Base-by-base conservation (phyloP, 2,113 vertebrate species). In the Verasper variegatus region DNA sequence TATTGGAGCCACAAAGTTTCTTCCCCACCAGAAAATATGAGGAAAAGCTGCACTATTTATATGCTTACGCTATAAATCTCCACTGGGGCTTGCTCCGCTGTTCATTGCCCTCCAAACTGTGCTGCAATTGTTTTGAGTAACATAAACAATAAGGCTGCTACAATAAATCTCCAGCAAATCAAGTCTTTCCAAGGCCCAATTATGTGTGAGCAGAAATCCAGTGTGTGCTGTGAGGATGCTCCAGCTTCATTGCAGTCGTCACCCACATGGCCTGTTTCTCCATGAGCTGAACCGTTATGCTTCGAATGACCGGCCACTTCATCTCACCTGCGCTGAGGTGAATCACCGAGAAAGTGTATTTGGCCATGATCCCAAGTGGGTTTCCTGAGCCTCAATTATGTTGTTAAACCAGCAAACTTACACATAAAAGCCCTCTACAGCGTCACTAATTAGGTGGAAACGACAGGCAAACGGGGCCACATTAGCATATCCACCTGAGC, bases 401-500 rank as follows among this genome's bases (percentile, higher is more conserved):
- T 85, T 90, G 83, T 92, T 91, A 89, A 87, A 86, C 83, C 75
- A 20, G 84, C 80, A 90, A 81, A 78, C 83, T 90, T 68, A 68
- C 66, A 81, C 74, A 85, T 87, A 90, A 90, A 89, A 85, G 78
- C 83, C 78, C 74, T 85, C 65, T 35, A 82, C 85, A 86, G 85
- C 45, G 76, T 86, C 82, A 81, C 81, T 93, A 92, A 94, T 93
- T 91, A 91, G 82, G 86, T 26, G 5, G 54, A 77, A 80, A 77
- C 82, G 61, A 68, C 66, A 86, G 61, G 71, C 76, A 81, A 82
- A 61, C 61, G 75, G 56, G 51, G 21, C 18, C 35, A 52, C 57
- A 82, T 86, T 82, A 87, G 54, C 74, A 83, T 79, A 57, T 75
- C 71, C 23, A 80, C 75, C 58, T 79, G 63, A 15, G 66, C 74